phyloP scores from a whole-genome alignment of 1,140 invertebrate genomes.

The Euwallacea fornicatus region DNA sequence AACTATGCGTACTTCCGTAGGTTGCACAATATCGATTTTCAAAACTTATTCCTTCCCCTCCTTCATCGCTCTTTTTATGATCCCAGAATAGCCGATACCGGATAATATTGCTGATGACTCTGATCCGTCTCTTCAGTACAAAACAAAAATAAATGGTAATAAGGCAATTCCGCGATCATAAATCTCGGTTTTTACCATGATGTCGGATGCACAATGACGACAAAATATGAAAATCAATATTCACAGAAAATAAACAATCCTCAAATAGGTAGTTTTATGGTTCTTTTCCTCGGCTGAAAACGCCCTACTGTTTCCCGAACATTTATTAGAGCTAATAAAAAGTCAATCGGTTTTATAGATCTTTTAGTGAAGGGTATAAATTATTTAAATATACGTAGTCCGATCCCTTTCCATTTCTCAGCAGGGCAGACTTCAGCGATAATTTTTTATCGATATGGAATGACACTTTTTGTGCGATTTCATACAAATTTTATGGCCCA shows the following conservation, averaged over 20 bases:
- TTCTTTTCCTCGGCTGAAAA: not conserved
- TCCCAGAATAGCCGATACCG: no score
- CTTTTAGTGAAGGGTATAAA: conserved; percentile 11
- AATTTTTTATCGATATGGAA: conserved; percentile 18
- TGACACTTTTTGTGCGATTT: conserved; percentile 1
- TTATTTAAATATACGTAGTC: conserved; percentile 17
- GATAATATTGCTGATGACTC: no score
- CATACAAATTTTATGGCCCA: conserved; percentile 12
- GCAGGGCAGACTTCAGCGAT: conserved; percentile 15
- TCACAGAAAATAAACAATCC: not conserved
- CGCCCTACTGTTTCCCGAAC: conserved; percentile 6
- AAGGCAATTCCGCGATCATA: no score
- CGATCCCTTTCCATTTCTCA: conserved; percentile 4
- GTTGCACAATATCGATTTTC: no score
- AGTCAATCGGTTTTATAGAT: conserved; percentile 13
- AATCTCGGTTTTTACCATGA: no score
- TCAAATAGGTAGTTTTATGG: conserved; percentile 9
- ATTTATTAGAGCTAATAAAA: conserved; percentile 16
- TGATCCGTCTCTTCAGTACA: no score
- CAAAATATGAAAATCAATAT: no score
- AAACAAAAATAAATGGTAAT: no score
- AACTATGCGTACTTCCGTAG: no score
- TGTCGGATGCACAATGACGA: no score
- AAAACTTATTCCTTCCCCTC: no score
- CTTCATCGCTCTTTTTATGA: no score